phyloP scores from a whole-genome alignment of 2,888 invertebrate species.

The Gonocerus acuteangulatus region DNA sequence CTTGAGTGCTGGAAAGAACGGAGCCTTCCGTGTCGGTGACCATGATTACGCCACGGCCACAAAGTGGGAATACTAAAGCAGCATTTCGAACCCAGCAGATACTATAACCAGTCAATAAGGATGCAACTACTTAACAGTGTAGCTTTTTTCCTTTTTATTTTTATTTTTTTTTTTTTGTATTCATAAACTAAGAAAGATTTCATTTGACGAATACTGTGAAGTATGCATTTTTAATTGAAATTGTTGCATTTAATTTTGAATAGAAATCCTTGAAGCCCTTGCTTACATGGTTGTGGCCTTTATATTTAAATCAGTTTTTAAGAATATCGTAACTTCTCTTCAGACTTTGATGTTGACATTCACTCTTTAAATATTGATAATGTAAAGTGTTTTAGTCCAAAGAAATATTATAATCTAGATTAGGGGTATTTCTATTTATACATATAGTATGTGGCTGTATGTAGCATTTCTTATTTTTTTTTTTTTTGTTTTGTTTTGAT shows the following conservation, averaged over 20 bases:
- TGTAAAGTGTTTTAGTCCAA: constrained; percentile 20
- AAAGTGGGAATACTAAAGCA: constrained; percentile 81
- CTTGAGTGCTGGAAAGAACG: constrained; percentile 84
- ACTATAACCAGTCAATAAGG: no score
- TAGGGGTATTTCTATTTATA: background rate
- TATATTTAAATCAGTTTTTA: no score
- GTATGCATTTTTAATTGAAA: constrained; percentile 5
- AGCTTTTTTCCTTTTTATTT: no score
- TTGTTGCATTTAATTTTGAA: constrained; percentile 15
- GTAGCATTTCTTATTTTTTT: constrained; percentile 12
- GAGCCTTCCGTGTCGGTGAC: constrained; percentile 76
- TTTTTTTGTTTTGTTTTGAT: no score
- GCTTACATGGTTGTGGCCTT: constrained; percentile 24
- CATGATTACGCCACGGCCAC: constrained; percentile 71
- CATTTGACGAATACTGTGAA: background rate
- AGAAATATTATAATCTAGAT: constrained; percentile 16
- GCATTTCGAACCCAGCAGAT: background rate
- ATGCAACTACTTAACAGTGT: no score
- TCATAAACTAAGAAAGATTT: no score
- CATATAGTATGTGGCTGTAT: constrained; percentile 25
- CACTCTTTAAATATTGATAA: constrained; percentile 11
- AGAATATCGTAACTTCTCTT: no score
- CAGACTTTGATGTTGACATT: constrained; percentile 5
- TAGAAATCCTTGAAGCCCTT: constrained; percentile 10
- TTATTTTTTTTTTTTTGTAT: no score